These are phyloP conservation scores for Euwallacea similis DNA, from an alignment of 1,140 invertebrate genomes.

Conservation along the genomic window DNA sequence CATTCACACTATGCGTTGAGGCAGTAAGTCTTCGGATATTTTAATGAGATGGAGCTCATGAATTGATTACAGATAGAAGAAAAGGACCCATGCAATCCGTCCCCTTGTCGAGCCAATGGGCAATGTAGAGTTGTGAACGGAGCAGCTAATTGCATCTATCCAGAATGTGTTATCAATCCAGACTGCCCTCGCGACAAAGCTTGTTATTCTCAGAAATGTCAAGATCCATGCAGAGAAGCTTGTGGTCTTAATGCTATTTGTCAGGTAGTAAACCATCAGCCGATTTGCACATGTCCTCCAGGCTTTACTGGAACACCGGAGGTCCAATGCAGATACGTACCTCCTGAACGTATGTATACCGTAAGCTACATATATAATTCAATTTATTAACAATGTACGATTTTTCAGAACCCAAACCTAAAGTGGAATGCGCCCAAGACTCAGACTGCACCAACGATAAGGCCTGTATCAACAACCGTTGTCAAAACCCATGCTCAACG, in stretches of 20 bases:
- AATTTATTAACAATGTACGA: not conserved
- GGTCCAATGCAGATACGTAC: conserved; percentile 66
- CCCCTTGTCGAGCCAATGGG: conserved; percentile 77
- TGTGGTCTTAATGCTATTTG: conserved; percentile 87
- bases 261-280: conserved; percentile 76
- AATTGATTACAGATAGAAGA: conserved; percentile 45
- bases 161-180: conserved; percentile 82
- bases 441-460: conserved; percentile 82
- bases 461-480: conserved; percentile 77
- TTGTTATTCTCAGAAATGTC: conserved; percentile 79
- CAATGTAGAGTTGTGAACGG: conserved; percentile 73
- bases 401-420: conserved; percentile 56
- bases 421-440: conserved; percentile 77
- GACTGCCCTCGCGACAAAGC: conserved; percentile 80
- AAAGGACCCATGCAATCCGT: conserved; percentile 76
- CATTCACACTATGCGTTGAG: conserved; percentile 69
- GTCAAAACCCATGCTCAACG: conserved; percentile 74
- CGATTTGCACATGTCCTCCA: conserved; percentile 77
- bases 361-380: not conserved
- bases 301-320: conserved; percentile 80
- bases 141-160: conserved; percentile 74
- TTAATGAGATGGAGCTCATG: conserved; percentile 39
- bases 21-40: conserved; percentile 35
- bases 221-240: conserved; percentile 77
- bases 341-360: conserved; percentile 42